Percentiles rank a stretch among this genome's conserved stretches.
phyloP scores from a whole-genome alignment of 2,888 invertebrate species.

The Hydroisotoma schaefferi region DNA sequence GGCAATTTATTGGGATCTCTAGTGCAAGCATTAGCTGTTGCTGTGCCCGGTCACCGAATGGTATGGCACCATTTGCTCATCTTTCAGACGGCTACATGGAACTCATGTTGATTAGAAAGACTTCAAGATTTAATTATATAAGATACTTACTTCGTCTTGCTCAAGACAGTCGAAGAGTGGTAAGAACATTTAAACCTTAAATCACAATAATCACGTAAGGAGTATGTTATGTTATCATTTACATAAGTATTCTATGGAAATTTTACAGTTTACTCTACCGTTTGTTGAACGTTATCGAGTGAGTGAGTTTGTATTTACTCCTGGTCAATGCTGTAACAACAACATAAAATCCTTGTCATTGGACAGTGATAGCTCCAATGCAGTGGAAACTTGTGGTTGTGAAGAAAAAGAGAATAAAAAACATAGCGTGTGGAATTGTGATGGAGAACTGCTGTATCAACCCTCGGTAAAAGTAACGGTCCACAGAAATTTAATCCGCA shows the following conservation, averaged over 20 bases:
- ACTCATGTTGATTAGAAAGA: slow-evolving; percentile 69
- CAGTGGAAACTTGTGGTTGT: slow-evolving; percentile 41
- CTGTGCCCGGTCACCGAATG: slow-evolving; percentile 69
- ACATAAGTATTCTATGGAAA: slow-evolving; percentile 23
- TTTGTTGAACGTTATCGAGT: slow-evolving; percentile 73
- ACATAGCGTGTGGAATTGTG: slow-evolving; percentile 74
- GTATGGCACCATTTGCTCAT: slow-evolving; percentile 73
- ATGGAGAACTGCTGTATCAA: slow-evolving; percentile 63
- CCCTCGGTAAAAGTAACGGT: slow-evolving; percentile 47
- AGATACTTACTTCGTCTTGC: slow-evolving; percentile 64
- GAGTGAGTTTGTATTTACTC: slow-evolving; percentile 66
- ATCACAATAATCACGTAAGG: background rate
- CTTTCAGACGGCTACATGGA: slow-evolving; percentile 76
- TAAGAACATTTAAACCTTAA: slow-evolving; percentile 51
- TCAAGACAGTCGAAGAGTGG: slow-evolving; percentile 63
- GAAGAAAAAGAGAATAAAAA: slow-evolving; percentile 41
- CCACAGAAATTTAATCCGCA: slow-evolving; percentile 44
- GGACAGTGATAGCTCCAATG: slow-evolving; percentile 32
- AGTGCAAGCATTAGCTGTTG: slow-evolving; percentile 73
- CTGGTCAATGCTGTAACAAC: slow-evolving; percentile 51
- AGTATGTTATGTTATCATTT: background rate
- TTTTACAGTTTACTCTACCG: slow-evolving; percentile 62
- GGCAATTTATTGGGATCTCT: slow-evolving; percentile 72
- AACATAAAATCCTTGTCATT: slow-evolving; percentile 8
- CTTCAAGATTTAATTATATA: slow-evolving; percentile 67